These are phyloP conservation scores for Leucoptera coffeella DNA, from an alignment of 2,888 invertebrate species.

Conservation along the genomic window DNA sequence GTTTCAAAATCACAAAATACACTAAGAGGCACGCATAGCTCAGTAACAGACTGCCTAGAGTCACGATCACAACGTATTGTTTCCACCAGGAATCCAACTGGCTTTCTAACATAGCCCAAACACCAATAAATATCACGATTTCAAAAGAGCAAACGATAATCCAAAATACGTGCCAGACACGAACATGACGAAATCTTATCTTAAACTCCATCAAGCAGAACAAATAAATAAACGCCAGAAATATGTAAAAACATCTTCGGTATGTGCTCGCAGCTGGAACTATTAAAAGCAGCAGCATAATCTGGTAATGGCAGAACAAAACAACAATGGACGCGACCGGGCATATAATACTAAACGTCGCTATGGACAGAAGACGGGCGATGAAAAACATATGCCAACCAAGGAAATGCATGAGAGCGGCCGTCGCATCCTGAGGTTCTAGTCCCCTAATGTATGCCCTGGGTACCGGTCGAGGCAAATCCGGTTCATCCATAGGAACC, in stretches of 20 bases:
- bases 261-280: constrained; percentile 56
- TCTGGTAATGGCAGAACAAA: constrained; percentile 56
- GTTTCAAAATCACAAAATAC: constrained; percentile 59
- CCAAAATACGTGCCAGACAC: constrained; percentile 64
- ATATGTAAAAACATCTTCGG: constrained; percentile 56
- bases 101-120: constrained; percentile 50
- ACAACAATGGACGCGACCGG: constrained; percentile 55
- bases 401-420: constrained; percentile 61
- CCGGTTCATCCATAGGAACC: constrained; percentile 26
- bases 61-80: constrained; percentile 56
- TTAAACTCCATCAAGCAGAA: constrained; percentile 76
- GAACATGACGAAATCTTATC: constrained; percentile 67
- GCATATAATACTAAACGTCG: constrained; percentile 64
- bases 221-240: constrained; percentile 67
- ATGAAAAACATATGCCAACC: constrained; percentile 73
- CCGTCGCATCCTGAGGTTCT: constrained; percentile 68
- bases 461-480: constrained; percentile 29
- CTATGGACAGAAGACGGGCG: constrained; percentile 64
- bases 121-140: constrained; percentile 61
- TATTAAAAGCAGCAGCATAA: constrained; percentile 60
- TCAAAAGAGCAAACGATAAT: constrained; percentile 60
- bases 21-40: constrained; percentile 57
- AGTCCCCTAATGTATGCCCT: constrained; percentile 57
- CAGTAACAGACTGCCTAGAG: constrained; percentile 52
- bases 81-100: constrained; percentile 67